A percentile compares a stretch with the other conserved stretches of the same genome.
These are phyloP conservation scores for Agonopterix arenella DNA, from an alignment of 2,888 invertebrate species.

Conservation along the genomic window DNA sequence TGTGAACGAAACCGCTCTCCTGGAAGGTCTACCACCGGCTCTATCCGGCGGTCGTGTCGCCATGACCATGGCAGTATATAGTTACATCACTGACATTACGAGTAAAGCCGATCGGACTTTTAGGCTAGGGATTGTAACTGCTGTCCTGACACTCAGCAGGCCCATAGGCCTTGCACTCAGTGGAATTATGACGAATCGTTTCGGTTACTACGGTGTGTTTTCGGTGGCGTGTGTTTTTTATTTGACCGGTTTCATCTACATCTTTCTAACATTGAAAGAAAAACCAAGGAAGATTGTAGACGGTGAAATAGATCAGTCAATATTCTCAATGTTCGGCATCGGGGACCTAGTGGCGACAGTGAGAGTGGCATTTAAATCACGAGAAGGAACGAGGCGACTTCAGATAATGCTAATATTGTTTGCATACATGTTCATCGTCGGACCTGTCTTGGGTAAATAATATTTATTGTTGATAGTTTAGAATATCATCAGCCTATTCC, in stretches of 20 bases:
- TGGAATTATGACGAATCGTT: slow-evolving; percentile 67
- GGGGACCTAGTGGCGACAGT: slow-evolving; percentile 63
- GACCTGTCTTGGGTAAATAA: slow-evolving; percentile 68
- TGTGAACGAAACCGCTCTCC: slow-evolving; percentile 71
- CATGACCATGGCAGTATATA: slow-evolving; percentile 79
- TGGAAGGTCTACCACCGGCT: slow-evolving; percentile 77
- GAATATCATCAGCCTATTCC: no score
- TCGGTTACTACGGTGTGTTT: slow-evolving; percentile 70
- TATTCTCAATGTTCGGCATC: slow-evolving; percentile 52
- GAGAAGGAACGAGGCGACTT: slow-evolving; percentile 50
- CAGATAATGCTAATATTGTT: slow-evolving; percentile 63
- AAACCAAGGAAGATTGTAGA: slow-evolving; percentile 50
- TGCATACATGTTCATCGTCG: slow-evolving; percentile 69
- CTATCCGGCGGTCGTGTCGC: slow-evolving; percentile 78
- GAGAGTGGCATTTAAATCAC: slow-evolving; percentile 57
- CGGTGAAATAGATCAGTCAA: slow-evolving; percentile 33
- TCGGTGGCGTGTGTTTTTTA: slow-evolving; percentile 61
- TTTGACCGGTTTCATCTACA: slow-evolving; percentile 63
- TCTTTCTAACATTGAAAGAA: slow-evolving; percentile 55
- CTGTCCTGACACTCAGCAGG: slow-evolving; percentile 69
- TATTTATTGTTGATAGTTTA: not conserved
- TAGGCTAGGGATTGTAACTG: slow-evolving; percentile 77
- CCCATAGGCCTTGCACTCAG: slow-evolving; percentile 74
- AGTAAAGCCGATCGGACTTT: slow-evolving; percentile 78
- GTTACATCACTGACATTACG: slow-evolving; percentile 79